Conservation (phyloP, 1,140 invertebrate genomes). For the Pogonomyrmex barbatus region DNA sequence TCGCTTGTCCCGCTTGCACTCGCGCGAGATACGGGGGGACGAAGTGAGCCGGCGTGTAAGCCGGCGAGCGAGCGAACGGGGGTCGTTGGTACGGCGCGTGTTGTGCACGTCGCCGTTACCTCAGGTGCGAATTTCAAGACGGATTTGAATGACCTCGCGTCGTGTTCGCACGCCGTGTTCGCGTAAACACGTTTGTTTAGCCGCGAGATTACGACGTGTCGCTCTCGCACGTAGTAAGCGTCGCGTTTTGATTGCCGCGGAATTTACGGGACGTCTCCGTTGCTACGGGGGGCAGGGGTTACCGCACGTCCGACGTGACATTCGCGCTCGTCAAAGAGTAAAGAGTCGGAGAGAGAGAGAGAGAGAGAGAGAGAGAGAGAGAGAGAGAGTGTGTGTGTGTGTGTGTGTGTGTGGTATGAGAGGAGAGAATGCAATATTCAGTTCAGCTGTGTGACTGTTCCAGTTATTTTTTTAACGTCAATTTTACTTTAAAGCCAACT, state of each 20-base stretch:
- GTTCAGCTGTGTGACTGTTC: not conserved
- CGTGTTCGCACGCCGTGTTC: slow-evolving; percentile 33
- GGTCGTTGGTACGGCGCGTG: slow-evolving; percentile 52
- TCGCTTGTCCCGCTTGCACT: slow-evolving; percentile 30
- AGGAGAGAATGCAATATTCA: not conserved
- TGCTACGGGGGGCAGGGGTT: not conserved
- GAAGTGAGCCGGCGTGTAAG: slow-evolving; percentile 10
- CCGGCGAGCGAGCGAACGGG: not conserved
- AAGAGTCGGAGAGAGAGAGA: not conserved
- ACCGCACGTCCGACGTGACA: not conserved
- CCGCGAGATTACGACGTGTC: slow-evolving; percentile 30
- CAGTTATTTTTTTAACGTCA: not conserved
- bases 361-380: not conserved
- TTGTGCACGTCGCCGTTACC: slow-evolving; percentile 48
- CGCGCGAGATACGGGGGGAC: not conserved
- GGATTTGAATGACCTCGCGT: slow-evolving; percentile 54
- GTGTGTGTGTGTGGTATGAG: no score
- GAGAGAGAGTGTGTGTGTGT: no score
- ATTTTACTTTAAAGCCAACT: not conserved
- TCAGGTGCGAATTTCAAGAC: slow-evolving; percentile 63
- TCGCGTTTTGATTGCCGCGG: not conserved
- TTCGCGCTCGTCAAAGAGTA: not conserved
- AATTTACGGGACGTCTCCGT: slow-evolving; percentile 28
- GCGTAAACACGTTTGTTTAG: slow-evolving; percentile 57
- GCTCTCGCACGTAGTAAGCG: not conserved